A percentile compares a stretch with the other conserved stretches of the same genome.
Evolutionary conservation across 2,888 invertebrate species (phyloP).

Genomic region (Eurois occulta): DNA sequence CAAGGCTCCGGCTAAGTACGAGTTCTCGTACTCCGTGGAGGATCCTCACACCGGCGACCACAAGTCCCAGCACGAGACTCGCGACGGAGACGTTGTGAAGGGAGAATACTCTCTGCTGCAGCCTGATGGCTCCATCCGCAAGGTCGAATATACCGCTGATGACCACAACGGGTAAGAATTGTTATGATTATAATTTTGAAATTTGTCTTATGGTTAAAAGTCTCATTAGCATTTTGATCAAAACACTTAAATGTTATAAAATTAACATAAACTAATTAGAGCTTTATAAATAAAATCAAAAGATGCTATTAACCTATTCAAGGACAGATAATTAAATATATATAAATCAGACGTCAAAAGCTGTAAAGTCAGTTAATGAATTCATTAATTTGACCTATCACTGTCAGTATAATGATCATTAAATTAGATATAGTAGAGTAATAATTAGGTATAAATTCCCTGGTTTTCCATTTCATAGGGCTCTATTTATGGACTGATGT

Average conservation of each 20-base stretch:
- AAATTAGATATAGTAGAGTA: background rate
- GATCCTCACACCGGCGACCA: conserved; percentile 91
- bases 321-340: background rate
- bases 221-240: conserved; percentile 21
- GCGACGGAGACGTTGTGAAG: conserved; percentile 88
- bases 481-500: background rate
- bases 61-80: conserved; percentile 86
- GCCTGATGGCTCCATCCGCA: conserved; percentile 90
- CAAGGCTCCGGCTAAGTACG: conserved; percentile 89
- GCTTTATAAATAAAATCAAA: background rate
- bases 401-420: background rate
- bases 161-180: conserved; percentile 88
- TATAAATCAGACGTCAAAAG: background rate
- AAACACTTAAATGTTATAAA: conserved; percentile 2
- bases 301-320: background rate
- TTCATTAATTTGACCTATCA: background rate
- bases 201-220: background rate
- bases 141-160: conserved; percentile 90
- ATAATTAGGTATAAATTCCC: background rate
- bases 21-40: conserved; percentile 90
- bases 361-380: background rate
- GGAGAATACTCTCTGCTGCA: conserved; percentile 90
- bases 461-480: background rate
- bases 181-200: background rate
- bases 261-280: conserved; percentile 5